phyloP scores from a whole-genome alignment of 2,797 vertebrate species.

The Amblyraja radiata region DNA sequence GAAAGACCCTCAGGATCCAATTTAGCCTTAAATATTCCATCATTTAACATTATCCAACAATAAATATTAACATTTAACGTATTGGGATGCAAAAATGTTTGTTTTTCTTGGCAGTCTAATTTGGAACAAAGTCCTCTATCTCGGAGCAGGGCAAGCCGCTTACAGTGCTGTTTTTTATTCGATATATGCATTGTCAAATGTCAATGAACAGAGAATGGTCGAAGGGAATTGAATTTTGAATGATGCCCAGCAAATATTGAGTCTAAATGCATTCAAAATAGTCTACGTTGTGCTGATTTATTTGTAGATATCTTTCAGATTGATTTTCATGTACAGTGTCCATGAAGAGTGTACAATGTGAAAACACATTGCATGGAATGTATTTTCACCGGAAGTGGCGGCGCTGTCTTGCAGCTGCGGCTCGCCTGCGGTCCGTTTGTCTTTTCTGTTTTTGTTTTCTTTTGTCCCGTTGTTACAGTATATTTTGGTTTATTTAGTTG shows the following conservation, averaged over 20 bases:
- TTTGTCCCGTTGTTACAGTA: too few relatives aligned
- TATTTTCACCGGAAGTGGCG: too few relatives aligned
- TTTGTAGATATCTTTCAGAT: neutral
- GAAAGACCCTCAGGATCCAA: neutral
- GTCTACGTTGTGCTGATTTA: neutral
- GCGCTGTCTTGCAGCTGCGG: too few relatives aligned
- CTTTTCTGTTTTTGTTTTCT: too few relatives aligned
- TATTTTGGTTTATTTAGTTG: too few relatives aligned
- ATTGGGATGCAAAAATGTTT: neutral
- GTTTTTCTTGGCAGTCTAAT: neutral
- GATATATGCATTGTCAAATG: neutral
- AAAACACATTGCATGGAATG: neutral
- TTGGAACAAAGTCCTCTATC: neutral
- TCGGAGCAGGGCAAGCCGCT: neutral
- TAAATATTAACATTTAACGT: neutral
- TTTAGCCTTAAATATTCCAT: neutral
- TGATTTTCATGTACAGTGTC: slow-evolving; percentile 5
- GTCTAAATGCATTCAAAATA: neutral
- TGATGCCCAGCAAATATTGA: neutral
- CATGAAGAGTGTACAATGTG: neutral
- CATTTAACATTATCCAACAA: neutral
- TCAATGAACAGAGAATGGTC: neutral
- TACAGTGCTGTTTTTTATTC: neutral
- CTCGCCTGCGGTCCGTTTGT: too few relatives aligned
- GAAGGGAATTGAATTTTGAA: neutral